Evolutionary conservation across 2,888 invertebrate species (phyloP).

Genomic region (Trypoxylon attenuatum): DNA sequence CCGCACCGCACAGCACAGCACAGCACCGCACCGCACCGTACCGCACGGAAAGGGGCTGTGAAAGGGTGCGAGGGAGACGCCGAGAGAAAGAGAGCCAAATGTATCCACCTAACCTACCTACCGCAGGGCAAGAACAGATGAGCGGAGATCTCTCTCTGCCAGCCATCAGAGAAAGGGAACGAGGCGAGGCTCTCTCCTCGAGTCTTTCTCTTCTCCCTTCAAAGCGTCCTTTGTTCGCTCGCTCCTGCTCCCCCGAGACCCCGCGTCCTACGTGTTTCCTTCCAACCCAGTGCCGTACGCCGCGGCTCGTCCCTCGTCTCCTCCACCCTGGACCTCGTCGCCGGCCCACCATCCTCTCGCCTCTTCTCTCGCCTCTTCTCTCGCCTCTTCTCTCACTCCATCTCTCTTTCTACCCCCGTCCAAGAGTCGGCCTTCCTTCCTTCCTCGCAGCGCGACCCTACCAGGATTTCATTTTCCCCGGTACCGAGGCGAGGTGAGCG

Average conservation of each 20-base stretch:
- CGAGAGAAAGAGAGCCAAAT: conserved; percentile 40
- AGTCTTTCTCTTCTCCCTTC: conserved; percentile 60
- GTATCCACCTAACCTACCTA: conserved; percentile 57
- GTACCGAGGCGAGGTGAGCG: too few relatives aligned
- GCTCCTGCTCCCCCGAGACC: conserved; percentile 59
- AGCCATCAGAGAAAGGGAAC: conserved; percentile 55
- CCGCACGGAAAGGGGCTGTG: conserved; percentile 4
- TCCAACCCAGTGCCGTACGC: conserved; percentile 50
- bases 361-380: too few relatives aligned
- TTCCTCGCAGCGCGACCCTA: too few relatives aligned
- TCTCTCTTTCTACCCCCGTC: too few relatives aligned
- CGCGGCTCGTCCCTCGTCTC: conserved; percentile 29
- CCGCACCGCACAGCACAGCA: background rate
- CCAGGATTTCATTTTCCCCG: too few relatives aligned
- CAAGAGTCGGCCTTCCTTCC: too few relatives aligned
- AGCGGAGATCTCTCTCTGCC: conserved; percentile 59
- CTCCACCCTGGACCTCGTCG: background rate
- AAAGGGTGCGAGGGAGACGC: conserved; percentile 7
- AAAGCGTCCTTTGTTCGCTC: conserved; percentile 66
- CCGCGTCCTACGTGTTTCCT: conserved; percentile 56
- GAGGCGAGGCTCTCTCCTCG: conserved; percentile 51
- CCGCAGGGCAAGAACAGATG: conserved; percentile 61
- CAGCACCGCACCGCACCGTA: too few relatives aligned
- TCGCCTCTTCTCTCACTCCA: too few relatives aligned
- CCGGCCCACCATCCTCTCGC: background rate